Evolutionary conservation across 92 coral and sea anemone species (phyloP).

Genomic region (Porites rus): DNA sequence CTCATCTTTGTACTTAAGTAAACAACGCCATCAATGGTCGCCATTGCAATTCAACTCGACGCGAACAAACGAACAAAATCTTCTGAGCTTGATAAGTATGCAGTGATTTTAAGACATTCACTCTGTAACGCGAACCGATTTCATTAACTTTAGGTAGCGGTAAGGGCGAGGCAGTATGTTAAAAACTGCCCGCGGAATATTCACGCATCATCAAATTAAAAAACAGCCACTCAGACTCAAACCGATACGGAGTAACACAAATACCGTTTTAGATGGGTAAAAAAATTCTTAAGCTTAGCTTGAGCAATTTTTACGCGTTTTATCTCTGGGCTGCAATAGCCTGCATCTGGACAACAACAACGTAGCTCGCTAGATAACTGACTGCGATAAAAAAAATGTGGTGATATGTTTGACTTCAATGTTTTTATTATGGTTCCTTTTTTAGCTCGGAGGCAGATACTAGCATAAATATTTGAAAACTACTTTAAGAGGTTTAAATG

Average conservation of each 20-base stretch:
- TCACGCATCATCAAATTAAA: neutral
- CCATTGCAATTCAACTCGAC: neutral
- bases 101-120: too few relatives aligned
- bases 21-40: neutral
- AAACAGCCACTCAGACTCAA: neutral
- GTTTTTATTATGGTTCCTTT: neutral
- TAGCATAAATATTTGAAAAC: conserved; percentile 46
- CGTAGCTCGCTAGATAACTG: neutral
- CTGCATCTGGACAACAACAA: neutral
- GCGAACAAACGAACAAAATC: neutral
- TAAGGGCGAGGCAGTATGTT: neutral
- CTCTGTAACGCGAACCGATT: too few relatives aligned
- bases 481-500: neutral
- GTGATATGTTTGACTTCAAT: neutral
- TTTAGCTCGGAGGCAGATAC: conserved; percentile 29
- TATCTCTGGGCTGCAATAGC: too few relatives aligned
- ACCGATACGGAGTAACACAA: neutral
- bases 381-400: neutral
- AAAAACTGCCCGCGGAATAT: neutral
- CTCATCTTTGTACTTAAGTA: neutral
- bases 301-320: too few relatives aligned
- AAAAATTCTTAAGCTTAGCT: too few relatives aligned
- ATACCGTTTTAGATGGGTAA: neutral
- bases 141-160: neutral
- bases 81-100: neutral